These are phyloP conservation scores for Acromyrmex charruanus DNA, from an alignment of 1,140 invertebrate species.

Conservation along the genomic window DNA sequence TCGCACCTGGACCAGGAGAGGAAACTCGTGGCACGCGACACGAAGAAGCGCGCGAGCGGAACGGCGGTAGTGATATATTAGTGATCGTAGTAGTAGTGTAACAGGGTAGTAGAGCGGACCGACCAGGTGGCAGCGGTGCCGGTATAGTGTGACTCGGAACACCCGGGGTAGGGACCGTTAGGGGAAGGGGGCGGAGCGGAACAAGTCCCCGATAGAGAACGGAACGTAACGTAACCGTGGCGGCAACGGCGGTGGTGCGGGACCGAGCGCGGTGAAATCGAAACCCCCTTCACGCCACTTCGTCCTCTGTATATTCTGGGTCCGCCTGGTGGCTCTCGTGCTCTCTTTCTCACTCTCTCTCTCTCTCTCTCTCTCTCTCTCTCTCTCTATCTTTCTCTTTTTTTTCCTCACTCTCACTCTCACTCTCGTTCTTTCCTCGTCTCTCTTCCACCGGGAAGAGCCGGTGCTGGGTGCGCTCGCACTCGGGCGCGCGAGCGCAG, in stretches of 20 bases:
- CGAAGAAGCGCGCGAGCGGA: slow-evolving; percentile 29
- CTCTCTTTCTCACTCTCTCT: slow-evolving; percentile 2
- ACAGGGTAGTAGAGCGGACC: slow-evolving; percentile 61
- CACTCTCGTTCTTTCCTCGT: slow-evolving; percentile 49
- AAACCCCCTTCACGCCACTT: slow-evolving; percentile 44
- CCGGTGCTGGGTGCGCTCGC: slow-evolving; percentile 64
- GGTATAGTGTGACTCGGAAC: slow-evolving; percentile 60
- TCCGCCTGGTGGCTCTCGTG: slow-evolving; percentile 1
- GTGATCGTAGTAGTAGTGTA: slow-evolving; percentile 24
- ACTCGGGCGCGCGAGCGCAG: slow-evolving; percentile 74
- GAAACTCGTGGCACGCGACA: slow-evolving; percentile 68
- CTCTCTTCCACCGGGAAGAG: slow-evolving; percentile 46
- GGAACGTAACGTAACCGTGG: slow-evolving; percentile 8
- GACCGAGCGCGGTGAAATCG: slow-evolving; percentile 51
- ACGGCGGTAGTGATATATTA: slow-evolving; percentile 6
- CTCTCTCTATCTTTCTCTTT: slow-evolving; percentile 22
- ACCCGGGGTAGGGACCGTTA: slow-evolving; percentile 51
- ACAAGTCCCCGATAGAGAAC: slow-evolving; percentile 55
- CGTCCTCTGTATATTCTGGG: slow-evolving; percentile 35
- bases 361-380: neutral
- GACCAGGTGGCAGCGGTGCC: slow-evolving; percentile 70
- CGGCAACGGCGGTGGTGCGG: slow-evolving; percentile 22
- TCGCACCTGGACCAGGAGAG: slow-evolving; percentile 70
- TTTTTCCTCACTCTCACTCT: slow-evolving; percentile 42
- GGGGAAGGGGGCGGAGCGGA: slow-evolving; percentile 67